Base-by-base conservation (phyloP, 2,113 vertebrate genomes). In the Stomatorhinus ivindoensis region DNA sequence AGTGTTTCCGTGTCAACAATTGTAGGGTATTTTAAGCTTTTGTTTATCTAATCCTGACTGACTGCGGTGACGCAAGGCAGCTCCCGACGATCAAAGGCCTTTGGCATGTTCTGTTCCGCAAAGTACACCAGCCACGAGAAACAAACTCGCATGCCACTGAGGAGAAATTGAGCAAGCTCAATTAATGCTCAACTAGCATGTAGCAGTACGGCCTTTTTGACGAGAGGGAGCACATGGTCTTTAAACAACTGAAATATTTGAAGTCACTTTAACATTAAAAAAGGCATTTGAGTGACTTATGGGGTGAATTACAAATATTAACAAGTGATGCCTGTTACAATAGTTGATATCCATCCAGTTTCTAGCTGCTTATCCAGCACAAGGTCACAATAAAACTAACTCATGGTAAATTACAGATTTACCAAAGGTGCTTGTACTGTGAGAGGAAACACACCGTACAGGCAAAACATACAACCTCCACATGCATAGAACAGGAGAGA, bases 41-140 rank as follows among this genome's bases (percentile, higher is more conserved):
- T 51, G n/a, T 47, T 24, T 51, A 51, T 80, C 46, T 47, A 51
- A 51, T 35, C 46, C 27, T 39, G 35, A n/a, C 48, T 27, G 58
- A 69, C 55, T 73, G 27, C 17, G 86, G 93, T 94, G 92, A 94
- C 92, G 94, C 94, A 95, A 94, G 92, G 91, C 93, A 95, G 93
- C 91, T 89, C 92, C 91, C 88, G 87, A 44, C 55, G 91, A 94
- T 93, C 92, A 93, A 90, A 89, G 82, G 86, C 31, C 90, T 92
- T 91, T 46, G 73, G 69, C 19, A 94, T 94, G 92, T 65, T 88
- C 90, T 90, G 89, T 13, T 91, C 92, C 90, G 88, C 88, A 90
- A 92, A 89, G 90, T 90, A 91, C 89, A 87, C 90, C 89, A 92
- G 91, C 92, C 90, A 92, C 92, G 89, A 91, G 92, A 94, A 93